phyloP scores from a whole-genome alignment of 2,888 invertebrate species.

The Elysia crispata region DNA sequence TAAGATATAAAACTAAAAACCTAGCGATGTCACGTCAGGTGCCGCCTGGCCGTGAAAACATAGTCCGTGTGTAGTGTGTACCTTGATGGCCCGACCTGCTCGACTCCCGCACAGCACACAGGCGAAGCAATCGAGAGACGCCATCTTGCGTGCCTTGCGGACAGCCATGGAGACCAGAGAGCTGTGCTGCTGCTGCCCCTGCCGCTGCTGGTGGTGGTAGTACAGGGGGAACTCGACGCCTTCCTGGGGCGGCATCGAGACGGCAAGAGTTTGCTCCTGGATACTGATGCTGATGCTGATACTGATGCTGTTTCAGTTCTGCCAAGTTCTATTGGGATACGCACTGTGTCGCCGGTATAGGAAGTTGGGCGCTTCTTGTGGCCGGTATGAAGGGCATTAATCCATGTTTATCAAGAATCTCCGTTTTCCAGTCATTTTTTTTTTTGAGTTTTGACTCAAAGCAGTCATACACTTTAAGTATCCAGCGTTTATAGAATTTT shows the following conservation, averaged over 20 bases:
- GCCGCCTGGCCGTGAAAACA: too few relatives aligned
- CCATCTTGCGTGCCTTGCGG: slow-evolving; percentile 42
- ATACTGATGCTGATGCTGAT: slow-evolving; percentile 63
- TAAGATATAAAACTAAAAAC: too few relatives aligned
- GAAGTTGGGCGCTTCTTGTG: too few relatives aligned
- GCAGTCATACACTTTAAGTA: too few relatives aligned
- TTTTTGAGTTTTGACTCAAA: too few relatives aligned
- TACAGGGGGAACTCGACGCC: background rate
- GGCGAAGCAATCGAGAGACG: slow-evolving; percentile 45
- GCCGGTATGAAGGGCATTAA: too few relatives aligned
- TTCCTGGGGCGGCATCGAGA: slow-evolving; percentile 35
- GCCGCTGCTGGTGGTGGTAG: background rate
- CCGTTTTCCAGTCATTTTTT: too few relatives aligned
- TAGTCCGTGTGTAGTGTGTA: slow-evolving; percentile 1
- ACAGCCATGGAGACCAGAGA: slow-evolving; percentile 45
- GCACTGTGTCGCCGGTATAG: too few relatives aligned
- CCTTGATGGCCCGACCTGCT: too few relatives aligned
- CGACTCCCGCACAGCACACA: slow-evolving; percentile 41
- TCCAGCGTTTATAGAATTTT: too few relatives aligned
- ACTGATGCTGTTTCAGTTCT: background rate
- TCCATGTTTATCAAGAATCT: too few relatives aligned
- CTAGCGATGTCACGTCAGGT: too few relatives aligned
- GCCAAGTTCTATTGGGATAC: background rate
- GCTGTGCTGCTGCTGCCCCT: background rate
- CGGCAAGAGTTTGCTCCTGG: slow-evolving; percentile 49